phyloP scores from a whole-genome alignment of 2,888 invertebrate genomes.

The Caenorhabditis wallacei region DNA sequence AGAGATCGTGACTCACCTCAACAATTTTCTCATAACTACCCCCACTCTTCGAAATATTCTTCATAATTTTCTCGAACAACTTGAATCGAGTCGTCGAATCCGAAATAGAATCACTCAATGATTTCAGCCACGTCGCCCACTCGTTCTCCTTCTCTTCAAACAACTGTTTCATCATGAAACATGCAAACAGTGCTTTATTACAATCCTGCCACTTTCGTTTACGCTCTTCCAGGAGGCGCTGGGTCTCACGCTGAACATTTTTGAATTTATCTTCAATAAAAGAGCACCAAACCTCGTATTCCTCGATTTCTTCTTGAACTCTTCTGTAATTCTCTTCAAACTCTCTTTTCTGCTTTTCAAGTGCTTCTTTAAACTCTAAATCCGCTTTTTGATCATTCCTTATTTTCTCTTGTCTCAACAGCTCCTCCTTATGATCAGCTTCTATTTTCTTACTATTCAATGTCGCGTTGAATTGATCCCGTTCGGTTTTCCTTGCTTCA shows the following conservation, averaged over 20 bases:
- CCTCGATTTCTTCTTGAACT: neutral
- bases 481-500: neutral
- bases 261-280: neutral
- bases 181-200: neutral
- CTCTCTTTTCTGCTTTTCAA: neutral
- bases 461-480: neutral
- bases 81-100: conserved; percentile 1
- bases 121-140: neutral
- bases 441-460: neutral
- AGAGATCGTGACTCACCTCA: neutral
- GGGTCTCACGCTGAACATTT: conserved; percentile 5
- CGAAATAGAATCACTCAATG: neutral
- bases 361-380: neutral
- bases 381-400: neutral
- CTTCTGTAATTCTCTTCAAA: neutral
- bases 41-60: neutral
- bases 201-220: neutral
- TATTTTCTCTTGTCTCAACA: neutral
- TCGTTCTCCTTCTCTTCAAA: conserved; percentile 5
- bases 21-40: neutral
- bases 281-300: neutral
- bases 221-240: conserved; percentile 4
- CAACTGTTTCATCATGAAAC: neutral
- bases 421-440: neutral
- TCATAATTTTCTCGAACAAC: neutral